Percentiles rank a stretch among this genome's conserved stretches.
Conservation (phyloP, 1,140 invertebrate species). For the Ectropis grisescens region DNA sequence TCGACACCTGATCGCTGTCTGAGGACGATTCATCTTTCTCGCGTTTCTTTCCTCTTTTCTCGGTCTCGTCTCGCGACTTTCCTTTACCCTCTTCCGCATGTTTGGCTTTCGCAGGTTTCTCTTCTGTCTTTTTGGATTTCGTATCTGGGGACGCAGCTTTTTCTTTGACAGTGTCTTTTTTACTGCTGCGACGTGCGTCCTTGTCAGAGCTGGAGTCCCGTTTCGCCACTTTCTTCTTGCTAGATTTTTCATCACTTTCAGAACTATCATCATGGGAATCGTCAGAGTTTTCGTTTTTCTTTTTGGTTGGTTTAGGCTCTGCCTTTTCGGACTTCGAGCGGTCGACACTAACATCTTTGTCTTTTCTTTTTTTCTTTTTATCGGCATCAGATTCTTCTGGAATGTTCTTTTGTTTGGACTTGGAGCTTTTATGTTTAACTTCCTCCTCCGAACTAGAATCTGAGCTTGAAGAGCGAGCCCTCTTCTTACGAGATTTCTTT, state of each 20-base stretch:
- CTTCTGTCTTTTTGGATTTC: slow-evolving; percentile 38
- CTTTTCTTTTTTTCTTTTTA: slow-evolving; percentile 56
- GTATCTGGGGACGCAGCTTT: slow-evolving; percentile 38
- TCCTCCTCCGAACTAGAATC: slow-evolving; percentile 75
- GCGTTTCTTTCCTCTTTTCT: slow-evolving; percentile 67
- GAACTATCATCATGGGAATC: slow-evolving; percentile 59
- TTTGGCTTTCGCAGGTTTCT: slow-evolving; percentile 39
- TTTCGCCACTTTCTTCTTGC: slow-evolving; percentile 46
- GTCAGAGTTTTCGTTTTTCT: slow-evolving; percentile 61
- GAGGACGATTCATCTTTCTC: slow-evolving; percentile 76
- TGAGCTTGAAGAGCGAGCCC: slow-evolving; percentile 67
- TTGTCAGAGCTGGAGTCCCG: slow-evolving; percentile 61
- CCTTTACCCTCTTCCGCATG: slow-evolving; percentile 40
- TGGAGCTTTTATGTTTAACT: slow-evolving; percentile 69
- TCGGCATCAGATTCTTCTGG: slow-evolving; percentile 54
- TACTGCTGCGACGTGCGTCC: slow-evolving; percentile 39
- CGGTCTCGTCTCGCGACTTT: slow-evolving; percentile 40
- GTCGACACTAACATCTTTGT: slow-evolving; percentile 42
- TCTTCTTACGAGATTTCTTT: slow-evolving; percentile 63
- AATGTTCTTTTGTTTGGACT: slow-evolving; percentile 63
- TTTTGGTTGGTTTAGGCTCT: slow-evolving; percentile 39
- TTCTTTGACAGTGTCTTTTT: slow-evolving; percentile 40
- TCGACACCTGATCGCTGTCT: slow-evolving; percentile 72
- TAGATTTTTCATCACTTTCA: slow-evolving; percentile 54
- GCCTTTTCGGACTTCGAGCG: slow-evolving; percentile 35